These are phyloP conservation scores for Cnemophilus loriae DNA, from an alignment of 2,113 vertebrate genomes.

Conservation along the genomic window DNA sequence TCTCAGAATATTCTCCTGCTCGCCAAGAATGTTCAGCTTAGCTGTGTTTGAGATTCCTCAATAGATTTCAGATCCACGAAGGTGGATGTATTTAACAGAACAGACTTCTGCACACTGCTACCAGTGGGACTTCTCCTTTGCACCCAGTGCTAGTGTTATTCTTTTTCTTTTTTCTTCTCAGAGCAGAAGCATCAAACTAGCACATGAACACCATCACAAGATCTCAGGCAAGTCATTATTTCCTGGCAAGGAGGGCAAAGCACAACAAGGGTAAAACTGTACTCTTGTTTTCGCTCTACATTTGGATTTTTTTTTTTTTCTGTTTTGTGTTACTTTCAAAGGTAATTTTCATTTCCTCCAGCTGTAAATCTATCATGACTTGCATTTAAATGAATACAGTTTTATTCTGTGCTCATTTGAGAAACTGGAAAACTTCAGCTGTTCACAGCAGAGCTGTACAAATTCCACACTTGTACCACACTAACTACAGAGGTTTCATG, in stretches of 20 bases:
- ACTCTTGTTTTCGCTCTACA: not conserved
- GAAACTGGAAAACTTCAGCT: conserved; percentile 1
- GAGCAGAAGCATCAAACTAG: not conserved
- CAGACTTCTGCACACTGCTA: not conserved
- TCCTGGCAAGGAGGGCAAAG: not conserved
- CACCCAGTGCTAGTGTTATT: not conserved
- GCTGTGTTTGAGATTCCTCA: not conserved
- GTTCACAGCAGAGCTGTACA: not conserved
- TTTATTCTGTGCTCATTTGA: conserved; percentile 1
- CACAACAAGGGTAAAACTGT: not conserved
- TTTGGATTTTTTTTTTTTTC: not conserved
- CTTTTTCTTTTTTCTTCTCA: not conserved
- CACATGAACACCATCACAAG: not conserved
- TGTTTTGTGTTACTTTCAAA: conserved; percentile 1
- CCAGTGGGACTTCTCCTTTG: not conserved
- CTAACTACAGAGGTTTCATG: not conserved
- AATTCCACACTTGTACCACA: not conserved
- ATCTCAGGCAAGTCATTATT: not conserved
- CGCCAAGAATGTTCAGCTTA: not conserved
- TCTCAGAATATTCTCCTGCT: not conserved
- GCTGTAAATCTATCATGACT: conserved; percentile 26
- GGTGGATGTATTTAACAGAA: not conserved
- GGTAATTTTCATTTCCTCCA: conserved; percentile 29
- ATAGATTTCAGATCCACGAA: not conserved
- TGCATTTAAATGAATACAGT: conserved; percentile 13